phyloP scores from a whole-genome alignment of 2,113 vertebrate genomes.

The Antennarius striatus region DNA sequence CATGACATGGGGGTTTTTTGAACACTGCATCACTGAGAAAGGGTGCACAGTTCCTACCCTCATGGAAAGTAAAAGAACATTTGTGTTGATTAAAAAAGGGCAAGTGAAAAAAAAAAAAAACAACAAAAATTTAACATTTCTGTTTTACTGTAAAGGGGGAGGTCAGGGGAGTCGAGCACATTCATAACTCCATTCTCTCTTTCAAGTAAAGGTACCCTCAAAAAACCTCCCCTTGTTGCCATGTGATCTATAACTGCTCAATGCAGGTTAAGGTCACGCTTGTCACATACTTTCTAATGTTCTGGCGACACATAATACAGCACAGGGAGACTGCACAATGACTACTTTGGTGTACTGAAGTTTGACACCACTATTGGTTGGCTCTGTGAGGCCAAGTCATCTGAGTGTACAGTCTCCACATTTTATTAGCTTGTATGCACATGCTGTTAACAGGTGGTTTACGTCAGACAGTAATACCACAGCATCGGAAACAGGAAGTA shows the following conservation, averaged over 20 bases:
- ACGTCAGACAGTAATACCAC: not conserved
- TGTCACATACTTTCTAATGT: too few relatives aligned
- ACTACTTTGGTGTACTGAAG: constrained; percentile 11
- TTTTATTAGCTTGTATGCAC: constrained; percentile 25
- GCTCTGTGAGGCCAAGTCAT: constrained; percentile 24
- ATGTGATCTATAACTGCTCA: not conserved
- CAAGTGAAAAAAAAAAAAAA: constrained; percentile 17
- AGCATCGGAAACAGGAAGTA: constrained; percentile 27
- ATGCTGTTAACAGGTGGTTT: constrained; percentile 39
- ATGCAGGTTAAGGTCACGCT: too few relatives aligned
- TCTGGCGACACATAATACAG: not conserved
- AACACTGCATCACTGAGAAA: constrained; percentile 14
- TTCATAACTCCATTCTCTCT: not conserved
- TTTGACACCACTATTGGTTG: constrained; percentile 23
- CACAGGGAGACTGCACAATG: constrained; percentile 6
- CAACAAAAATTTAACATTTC: not conserved
- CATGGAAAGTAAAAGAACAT: constrained; percentile 8
- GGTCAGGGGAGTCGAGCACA: constrained; percentile 1
- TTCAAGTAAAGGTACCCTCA: not conserved
- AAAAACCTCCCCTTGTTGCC: not conserved
- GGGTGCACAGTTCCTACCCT: constrained; percentile 4
- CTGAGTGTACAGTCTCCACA: constrained; percentile 3
- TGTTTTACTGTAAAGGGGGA: constrained; percentile 35
- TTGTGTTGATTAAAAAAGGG: constrained; percentile 12
- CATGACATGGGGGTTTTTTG: constrained; percentile 39